Evolutionary conservation across 2,797 vertebrate genomes (phyloP).

Genomic region (Coluber constrictor): DNA sequence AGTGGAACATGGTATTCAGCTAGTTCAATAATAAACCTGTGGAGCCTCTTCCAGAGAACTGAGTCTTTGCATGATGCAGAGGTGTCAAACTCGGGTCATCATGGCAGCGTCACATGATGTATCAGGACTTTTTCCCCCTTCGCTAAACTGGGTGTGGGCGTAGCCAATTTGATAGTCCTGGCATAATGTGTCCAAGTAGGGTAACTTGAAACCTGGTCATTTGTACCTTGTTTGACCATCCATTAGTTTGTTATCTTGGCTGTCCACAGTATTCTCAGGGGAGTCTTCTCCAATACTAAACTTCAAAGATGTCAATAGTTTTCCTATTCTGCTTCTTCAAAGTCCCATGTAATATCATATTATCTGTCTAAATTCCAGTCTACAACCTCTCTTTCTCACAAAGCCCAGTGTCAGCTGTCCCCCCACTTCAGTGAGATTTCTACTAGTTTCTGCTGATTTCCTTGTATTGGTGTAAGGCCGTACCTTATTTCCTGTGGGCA

Average conservation of each 20-base stretch:
- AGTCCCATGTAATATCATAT: background rate
- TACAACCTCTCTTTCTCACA: background rate
- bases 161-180: too few species aligned
- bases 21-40: background rate
- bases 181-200: background rate
- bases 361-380: background rate
- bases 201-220: background rate
- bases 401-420: background rate
- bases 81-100: too few species aligned
- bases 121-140: too few species aligned
- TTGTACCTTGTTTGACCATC: background rate
- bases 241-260: background rate
- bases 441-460: background rate
- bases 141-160: rapidly evolving
- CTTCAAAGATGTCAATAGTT: background rate
- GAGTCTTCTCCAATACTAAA: background rate
- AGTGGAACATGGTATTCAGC: too few species aligned
- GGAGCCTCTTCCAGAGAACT: background rate
- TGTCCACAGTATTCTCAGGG: background rate
- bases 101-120: too few species aligned
- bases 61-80: background rate
- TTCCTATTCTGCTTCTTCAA: background rate
- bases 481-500: background rate
- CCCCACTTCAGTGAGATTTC: background rate
- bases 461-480: background rate